These are phyloP conservation scores for Oxyruncus cristatus DNA, from an alignment of 2,113 vertebrate genomes.

Conservation along the genomic window DNA sequence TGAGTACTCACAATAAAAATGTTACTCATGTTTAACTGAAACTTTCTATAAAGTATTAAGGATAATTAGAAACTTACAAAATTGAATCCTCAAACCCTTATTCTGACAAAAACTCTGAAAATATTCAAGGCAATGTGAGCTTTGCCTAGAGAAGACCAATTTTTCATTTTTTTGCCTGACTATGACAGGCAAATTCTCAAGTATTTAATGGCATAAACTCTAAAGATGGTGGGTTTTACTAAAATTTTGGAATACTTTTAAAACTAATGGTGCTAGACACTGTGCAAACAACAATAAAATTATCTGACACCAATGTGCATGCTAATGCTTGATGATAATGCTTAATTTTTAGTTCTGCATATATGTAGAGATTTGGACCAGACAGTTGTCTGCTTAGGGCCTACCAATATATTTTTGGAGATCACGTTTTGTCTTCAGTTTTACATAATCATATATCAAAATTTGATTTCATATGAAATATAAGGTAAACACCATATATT, in stretches of 20 bases:
- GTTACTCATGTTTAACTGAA: not conserved
- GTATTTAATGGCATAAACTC: not conserved
- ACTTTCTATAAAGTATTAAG: not conserved
- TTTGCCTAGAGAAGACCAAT: not conserved
- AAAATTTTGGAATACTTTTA: not conserved
- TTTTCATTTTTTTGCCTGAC: not conserved
- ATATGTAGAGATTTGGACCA: not conserved
- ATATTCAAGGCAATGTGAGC: not conserved
- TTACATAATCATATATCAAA: not conserved
- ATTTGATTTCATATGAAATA: not conserved
- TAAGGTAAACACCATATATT: not conserved
- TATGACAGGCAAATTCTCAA: not conserved
- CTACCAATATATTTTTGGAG: not conserved
- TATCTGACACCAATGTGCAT: not conserved
- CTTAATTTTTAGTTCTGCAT: not conserved
- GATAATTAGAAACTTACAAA: not conserved
- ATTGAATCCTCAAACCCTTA: not conserved
- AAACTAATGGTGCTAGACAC: not conserved
- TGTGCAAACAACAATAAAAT: not conserved
- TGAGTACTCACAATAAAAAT: not conserved
- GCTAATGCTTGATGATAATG: not conserved
- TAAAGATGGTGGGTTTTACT: not conserved
- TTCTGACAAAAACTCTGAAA: not conserved
- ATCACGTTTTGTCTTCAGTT: not conserved
- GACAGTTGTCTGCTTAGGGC: not conserved